Percentiles rank a stretch among this genome's conserved stretches.
These are phyloP conservation scores for Champsocephalus esox DNA, from an alignment of 2,797 vertebrate species.

Conservation along the genomic window DNA sequence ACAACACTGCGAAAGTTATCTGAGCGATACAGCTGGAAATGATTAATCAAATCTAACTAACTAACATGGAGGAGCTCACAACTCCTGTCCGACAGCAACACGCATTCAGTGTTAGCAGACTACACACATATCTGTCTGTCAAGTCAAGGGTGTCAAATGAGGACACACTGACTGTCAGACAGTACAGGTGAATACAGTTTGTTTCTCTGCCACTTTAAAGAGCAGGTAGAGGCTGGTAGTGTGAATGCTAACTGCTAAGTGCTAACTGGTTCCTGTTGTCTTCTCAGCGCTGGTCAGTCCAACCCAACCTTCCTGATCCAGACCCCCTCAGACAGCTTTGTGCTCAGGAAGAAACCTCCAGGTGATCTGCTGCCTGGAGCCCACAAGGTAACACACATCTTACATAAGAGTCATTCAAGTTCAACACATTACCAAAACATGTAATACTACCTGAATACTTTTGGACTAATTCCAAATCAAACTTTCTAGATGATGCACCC, in stretches of 20 bases:
- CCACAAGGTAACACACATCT: conserved; percentile 83
- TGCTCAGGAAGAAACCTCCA: conserved; percentile 94
- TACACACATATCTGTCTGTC: conserved; percentile 84
- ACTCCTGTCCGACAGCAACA: conserved; percentile 85
- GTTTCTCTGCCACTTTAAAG: neutral
- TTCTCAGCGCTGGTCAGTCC: conserved; percentile 89
- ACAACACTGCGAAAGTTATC: neutral
- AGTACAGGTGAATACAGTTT: conserved; percentile 88
- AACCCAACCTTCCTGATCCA: conserved; percentile 93
- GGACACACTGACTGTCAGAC: conserved; percentile 79
- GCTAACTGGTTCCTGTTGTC: neutral
- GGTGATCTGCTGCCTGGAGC: conserved; percentile 91
- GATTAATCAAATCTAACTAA: conserved; percentile 36
- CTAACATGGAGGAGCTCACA: conserved; percentile 76
- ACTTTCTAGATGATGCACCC: no score
- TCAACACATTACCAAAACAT: neutral
- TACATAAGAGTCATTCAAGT: no score
- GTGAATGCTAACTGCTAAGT: neutral
- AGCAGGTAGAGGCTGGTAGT: neutral
- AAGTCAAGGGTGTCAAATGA: conserved; percentile 76
- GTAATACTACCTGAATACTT: no score
- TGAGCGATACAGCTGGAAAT: conserved; percentile 14
- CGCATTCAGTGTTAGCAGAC: conserved; percentile 75
- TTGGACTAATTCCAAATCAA: no score
- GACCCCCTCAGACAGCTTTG: conserved; percentile 83